These are phyloP conservation scores for Rotaria sp. DNA, from an alignment of 2,888 invertebrate species.

Conservation along the genomic window DNA sequence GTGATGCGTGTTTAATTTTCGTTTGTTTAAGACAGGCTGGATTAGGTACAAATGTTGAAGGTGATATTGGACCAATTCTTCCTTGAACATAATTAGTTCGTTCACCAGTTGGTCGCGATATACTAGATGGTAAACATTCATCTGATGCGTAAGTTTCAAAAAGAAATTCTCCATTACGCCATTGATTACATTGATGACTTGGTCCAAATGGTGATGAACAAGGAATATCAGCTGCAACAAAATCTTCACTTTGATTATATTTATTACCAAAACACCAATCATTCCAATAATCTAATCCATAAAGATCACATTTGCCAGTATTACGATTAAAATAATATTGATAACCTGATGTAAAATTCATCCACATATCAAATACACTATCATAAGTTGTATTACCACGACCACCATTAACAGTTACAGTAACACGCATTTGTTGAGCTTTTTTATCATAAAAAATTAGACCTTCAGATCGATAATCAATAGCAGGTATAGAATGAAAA, in stretches of 20 bases:
- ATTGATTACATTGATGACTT: not conserved
- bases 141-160: not conserved
- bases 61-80: not conserved
- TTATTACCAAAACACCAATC: slow-evolving; percentile 29
- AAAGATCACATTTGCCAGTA: slow-evolving; percentile 1
- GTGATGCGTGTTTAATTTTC: slow-evolving; percentile 11
- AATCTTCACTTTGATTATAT: slow-evolving; percentile 27
- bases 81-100: not conserved
- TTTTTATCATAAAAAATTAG: not conserved
- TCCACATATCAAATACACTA: slow-evolving; percentile 23
- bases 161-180: slow-evolving; percentile 13
- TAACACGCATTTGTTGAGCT: not conserved
- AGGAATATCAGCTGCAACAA: not conserved
- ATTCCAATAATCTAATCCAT: slow-evolving; percentile 25
- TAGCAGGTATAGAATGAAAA: not conserved
- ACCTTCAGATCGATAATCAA: not conserved
- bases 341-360: slow-evolving; percentile 12
- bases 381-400: not conserved
- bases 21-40: not conserved
- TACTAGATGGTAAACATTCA: not conserved
- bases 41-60: not conserved
- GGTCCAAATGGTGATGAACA: not conserved
- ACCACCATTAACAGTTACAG: not conserved
- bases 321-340: slow-evolving; percentile 19
- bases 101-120: not conserved